Evolutionary conservation across 2,113 vertebrate species (phyloP).

Genomic region (Protobothrops flavoviridis): DNA sequence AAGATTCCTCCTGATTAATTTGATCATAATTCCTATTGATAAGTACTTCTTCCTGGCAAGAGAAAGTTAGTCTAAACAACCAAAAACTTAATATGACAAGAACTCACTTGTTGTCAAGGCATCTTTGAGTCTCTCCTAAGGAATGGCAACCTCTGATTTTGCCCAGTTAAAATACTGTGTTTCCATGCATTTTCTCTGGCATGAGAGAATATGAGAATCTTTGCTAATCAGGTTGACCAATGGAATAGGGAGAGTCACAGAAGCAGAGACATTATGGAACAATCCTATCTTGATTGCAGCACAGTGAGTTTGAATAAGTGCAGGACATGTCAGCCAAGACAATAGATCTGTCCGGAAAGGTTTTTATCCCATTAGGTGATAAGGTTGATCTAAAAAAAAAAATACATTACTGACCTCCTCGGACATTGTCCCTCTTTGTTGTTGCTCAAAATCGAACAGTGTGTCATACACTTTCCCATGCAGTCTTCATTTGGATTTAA

Average conservation of each 20-base stretch:
- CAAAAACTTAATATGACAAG: neutral
- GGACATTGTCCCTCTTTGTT: neutral
- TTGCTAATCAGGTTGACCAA: neutral
- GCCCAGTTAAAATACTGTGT: neutral
- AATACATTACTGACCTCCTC: neutral
- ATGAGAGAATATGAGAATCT: neutral
- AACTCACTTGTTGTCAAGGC: neutral
- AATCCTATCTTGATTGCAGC: neutral
- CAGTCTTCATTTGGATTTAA: neutral
- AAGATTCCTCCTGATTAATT: neutral
- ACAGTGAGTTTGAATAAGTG: neutral
- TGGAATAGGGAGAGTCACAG: neutral
- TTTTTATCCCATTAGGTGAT: neutral
- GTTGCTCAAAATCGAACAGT: neutral
- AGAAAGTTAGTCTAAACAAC: neutral
- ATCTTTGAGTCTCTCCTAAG: neutral
- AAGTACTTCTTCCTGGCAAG: neutral
- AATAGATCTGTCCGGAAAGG: neutral
- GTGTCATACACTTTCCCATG: neutral
- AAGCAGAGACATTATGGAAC: neutral
- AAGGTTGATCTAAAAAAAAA: neutral
- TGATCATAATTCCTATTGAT: neutral
- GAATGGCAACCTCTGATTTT: neutral
- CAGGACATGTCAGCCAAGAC: neutral
- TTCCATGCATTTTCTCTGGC: neutral